These are phyloP conservation scores for Hyperoplus lanceolatus DNA, from an alignment of 2,797 vertebrate species.

Conservation along the genomic window DNA sequence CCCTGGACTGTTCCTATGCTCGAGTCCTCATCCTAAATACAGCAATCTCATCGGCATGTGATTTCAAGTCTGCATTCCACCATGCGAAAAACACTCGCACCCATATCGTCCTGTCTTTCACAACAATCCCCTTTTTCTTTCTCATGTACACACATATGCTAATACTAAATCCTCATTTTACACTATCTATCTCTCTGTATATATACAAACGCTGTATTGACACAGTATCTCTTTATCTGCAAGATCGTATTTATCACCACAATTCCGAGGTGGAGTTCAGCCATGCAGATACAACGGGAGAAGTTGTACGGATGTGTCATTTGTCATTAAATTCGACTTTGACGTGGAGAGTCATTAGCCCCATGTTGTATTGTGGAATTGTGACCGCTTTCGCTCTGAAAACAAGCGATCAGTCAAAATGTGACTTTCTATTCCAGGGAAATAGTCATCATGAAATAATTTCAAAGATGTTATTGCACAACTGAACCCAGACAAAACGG, in stretches of 20 bases:
- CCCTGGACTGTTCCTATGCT: too few species aligned
- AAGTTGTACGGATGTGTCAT: slow-evolving; percentile 20
- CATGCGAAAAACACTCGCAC: slow-evolving; percentile 61
- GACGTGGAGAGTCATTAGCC: slow-evolving; percentile 13
- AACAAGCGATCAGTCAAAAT: slow-evolving; percentile 26
- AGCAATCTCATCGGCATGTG: slow-evolving; percentile 42
- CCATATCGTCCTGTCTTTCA: slow-evolving; percentile 49
- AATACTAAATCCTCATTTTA: slow-evolving; percentile 64
- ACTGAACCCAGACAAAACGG: neutral
- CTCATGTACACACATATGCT: slow-evolving; percentile 44
- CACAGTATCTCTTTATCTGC: slow-evolving; percentile 55
- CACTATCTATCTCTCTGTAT: slow-evolving; percentile 20
- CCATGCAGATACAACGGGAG: slow-evolving; percentile 37
- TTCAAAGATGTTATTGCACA: slow-evolving; percentile 11
- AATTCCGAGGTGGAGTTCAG: slow-evolving; percentile 42
- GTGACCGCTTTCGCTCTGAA: slow-evolving; percentile 27
- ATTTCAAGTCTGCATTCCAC: slow-evolving; percentile 59
- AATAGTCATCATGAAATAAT: slow-evolving; percentile 22
- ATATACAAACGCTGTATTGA: neutral
- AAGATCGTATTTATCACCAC: slow-evolving; percentile 47
- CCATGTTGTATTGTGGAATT: slow-evolving; percentile 39
- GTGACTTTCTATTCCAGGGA: slow-evolving; percentile 9
- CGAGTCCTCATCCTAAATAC: slow-evolving; percentile 20
- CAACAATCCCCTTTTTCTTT: slow-evolving; percentile 23
- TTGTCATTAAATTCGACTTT: slow-evolving; percentile 23